Percentiles rank a stretch among this genome's conserved stretches.
Conservation (phyloP, 2,888 invertebrate genomes). For the Neoaliturus tenellus region DNA sequence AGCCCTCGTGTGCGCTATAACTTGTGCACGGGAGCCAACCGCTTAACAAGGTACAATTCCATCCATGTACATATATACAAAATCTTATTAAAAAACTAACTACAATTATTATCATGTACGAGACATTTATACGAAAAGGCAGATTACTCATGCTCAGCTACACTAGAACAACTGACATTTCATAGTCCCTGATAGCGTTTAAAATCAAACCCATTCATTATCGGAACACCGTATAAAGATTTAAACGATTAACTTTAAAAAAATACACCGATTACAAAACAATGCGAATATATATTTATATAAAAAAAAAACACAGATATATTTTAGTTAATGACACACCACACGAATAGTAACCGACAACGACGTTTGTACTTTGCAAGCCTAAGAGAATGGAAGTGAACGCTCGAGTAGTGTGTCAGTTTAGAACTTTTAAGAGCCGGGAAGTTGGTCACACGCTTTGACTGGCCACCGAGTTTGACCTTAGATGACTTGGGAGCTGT, state of each 20-base stretch:
- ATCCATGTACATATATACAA: slow-evolving; percentile 56
- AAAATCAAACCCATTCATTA: slow-evolving; percentile 18
- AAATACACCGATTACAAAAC: slow-evolving; percentile 55
- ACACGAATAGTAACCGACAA: slow-evolving; percentile 44
- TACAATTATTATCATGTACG: slow-evolving; percentile 55
- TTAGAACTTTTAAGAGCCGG: slow-evolving; percentile 45
- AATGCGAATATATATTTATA: slow-evolving; percentile 51
- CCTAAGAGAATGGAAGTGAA: slow-evolving; percentile 26
- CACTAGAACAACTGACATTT: slow-evolving; percentile 37
- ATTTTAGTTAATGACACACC: slow-evolving; percentile 38
- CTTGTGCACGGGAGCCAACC: slow-evolving; percentile 24
- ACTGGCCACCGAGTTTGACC: slow-evolving; percentile 51
- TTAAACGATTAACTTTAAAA: slow-evolving; percentile 44
- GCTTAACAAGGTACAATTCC: slow-evolving; percentile 41
- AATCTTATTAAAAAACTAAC: slow-evolving; percentile 53
- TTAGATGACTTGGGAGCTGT: not conserved
- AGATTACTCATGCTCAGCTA: slow-evolving; percentile 55
- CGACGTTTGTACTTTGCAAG: slow-evolving; percentile 44
- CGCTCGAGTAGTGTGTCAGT: slow-evolving; percentile 36
- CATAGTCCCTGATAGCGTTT: slow-evolving; percentile 33
- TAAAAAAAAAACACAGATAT: slow-evolving; percentile 51
- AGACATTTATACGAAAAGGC: slow-evolving; percentile 55
- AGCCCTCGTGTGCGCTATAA: slow-evolving; percentile 35
- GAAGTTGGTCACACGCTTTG: slow-evolving; percentile 43
- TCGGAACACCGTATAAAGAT: slow-evolving; percentile 50